Percentiles rank a stretch among this genome's conserved stretches.
Conservation (phyloP, 2,113 vertebrate genomes). For the Dasypus novemcinctus region DNA sequence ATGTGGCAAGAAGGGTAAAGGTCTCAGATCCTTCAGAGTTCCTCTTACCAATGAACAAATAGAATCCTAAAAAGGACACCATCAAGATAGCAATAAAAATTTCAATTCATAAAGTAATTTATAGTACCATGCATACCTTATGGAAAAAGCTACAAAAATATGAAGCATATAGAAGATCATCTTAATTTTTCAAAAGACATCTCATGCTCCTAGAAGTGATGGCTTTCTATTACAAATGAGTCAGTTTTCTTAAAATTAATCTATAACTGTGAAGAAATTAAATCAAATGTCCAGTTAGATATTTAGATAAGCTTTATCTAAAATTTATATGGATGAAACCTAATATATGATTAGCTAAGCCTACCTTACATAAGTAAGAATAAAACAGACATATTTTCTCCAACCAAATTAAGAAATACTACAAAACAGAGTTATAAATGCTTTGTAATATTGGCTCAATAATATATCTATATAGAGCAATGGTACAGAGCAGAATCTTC, state of each 20-base stretch:
- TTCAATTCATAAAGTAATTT: neutral
- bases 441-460: neutral
- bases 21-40: neutral
- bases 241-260: neutral
- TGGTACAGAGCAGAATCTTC: neutral
- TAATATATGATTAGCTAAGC: neutral
- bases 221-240: neutral
- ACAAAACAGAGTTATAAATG: neutral
- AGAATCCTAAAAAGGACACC: neutral
- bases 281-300: neutral
- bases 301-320: neutral
- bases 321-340: neutral
- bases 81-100: neutral
- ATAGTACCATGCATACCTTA: neutral
- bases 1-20: neutral
- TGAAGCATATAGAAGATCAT: neutral
- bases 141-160: neutral
- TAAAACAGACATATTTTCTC: neutral
- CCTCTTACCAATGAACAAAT: neutral
- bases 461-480: neutral
- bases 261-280: neutral
- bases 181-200: neutral
- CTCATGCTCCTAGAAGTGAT: neutral
- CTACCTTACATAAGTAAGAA: neutral
- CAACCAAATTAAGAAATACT: neutral